These are phyloP conservation scores for Rotaria macrura DNA, from an alignment of 2,888 invertebrate species.

Conservation along the genomic window DNA sequence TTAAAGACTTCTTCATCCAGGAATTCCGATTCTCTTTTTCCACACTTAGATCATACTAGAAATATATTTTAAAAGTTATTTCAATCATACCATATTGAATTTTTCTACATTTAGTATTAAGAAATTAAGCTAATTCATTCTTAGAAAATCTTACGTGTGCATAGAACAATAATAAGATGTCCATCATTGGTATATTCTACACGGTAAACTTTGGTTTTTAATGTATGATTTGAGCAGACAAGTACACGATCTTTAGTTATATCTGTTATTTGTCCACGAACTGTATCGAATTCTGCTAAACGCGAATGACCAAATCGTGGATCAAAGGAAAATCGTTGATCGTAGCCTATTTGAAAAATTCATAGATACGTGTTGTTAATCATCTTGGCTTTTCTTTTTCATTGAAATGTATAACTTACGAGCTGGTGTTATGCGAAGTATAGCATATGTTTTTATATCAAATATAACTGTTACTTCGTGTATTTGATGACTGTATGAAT, in stretches of 20 bases:
- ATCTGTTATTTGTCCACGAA: slow-evolving; percentile 23
- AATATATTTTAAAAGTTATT: too few species aligned
- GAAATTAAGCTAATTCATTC: too few species aligned
- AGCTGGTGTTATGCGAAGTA: slow-evolving; percentile 14
- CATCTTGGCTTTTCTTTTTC: too few species aligned
- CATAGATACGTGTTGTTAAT: not conserved
- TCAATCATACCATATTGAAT: too few species aligned
- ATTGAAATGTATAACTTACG: not conserved
- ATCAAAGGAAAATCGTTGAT: slow-evolving; percentile 27
- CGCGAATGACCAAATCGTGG: slow-evolving; percentile 22
- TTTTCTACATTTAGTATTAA: too few species aligned
- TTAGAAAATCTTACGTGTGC: not conserved
- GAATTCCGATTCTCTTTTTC: too few species aligned
- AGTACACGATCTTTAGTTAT: not conserved
- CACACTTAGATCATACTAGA: too few species aligned
- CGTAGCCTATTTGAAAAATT: not conserved
- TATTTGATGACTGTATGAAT: slow-evolving; percentile 21
- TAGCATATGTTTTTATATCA: not conserved
- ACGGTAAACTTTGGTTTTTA: slow-evolving; percentile 29
- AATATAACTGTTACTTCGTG: slow-evolving; percentile 22
- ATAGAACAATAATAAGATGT: slow-evolving; percentile 22
- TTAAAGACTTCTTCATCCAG: too few species aligned
- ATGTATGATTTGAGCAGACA: slow-evolving; percentile 24
- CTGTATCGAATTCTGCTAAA: slow-evolving; percentile 26
- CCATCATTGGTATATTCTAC: slow-evolving; percentile 27